phyloP scores from a whole-genome alignment of 2,113 vertebrate species.

The Rallus limicola region DNA sequence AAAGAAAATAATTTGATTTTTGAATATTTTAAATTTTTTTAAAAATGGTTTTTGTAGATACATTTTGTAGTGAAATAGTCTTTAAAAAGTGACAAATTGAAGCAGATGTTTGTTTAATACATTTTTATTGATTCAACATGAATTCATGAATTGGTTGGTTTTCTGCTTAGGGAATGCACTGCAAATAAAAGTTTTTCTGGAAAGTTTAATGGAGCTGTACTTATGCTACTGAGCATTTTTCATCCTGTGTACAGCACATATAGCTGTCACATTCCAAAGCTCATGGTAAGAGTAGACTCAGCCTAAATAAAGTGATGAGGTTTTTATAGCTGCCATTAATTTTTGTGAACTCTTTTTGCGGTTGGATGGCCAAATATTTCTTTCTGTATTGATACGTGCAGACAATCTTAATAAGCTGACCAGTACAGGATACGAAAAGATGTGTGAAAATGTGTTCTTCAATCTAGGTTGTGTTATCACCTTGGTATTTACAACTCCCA shows the following conservation, averaged over 20 bases:
- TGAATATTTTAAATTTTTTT: background rate
- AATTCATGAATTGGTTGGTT: background rate
- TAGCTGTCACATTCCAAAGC: constrained; percentile 29
- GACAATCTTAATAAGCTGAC: constrained; percentile 15
- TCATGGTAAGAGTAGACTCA: background rate
- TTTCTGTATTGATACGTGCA: background rate
- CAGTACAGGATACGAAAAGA: background rate
- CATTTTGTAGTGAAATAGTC: background rate
- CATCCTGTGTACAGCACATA: background rate
- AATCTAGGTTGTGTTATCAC: background rate
- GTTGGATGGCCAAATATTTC: constrained; percentile 29
- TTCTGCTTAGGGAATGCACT: background rate
- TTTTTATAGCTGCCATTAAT: constrained; percentile 59
- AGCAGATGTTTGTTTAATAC: background rate
- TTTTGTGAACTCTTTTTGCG: constrained; percentile 49
- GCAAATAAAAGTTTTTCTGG: background rate
- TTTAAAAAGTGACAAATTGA: background rate
- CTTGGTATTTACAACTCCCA: constrained; percentile 18
- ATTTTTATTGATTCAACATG: background rate
- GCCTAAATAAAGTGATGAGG: constrained; percentile 35
- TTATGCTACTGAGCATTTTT: background rate
- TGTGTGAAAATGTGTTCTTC: constrained; percentile 5
- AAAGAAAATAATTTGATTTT: background rate
- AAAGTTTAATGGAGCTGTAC: background rate
- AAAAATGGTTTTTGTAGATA: background rate